phyloP scores from a whole-genome alignment of 1,140 invertebrate species.

The Gonatopus flavifemur region DNA sequence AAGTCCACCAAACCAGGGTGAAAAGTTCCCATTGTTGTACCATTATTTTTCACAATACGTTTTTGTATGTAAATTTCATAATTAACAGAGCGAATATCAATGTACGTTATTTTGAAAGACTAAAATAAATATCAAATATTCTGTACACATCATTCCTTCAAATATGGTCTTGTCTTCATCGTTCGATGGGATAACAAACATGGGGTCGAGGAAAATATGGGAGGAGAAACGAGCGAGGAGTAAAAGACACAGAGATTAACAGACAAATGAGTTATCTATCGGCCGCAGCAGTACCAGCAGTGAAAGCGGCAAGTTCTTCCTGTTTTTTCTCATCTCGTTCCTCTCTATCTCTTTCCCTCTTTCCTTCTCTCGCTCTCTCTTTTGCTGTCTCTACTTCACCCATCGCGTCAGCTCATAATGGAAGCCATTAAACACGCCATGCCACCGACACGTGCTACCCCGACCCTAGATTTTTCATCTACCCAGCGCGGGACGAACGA shows the following conservation, averaged over 20 bases:
- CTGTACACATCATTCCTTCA: too few relatives aligned
- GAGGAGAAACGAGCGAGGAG: conserved; percentile 10
- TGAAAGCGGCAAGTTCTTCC: not conserved
- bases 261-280: conserved; percentile 47
- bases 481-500: conserved; percentile 4
- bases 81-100: too few relatives aligned
- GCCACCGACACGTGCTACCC: conserved; percentile 41
- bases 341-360: too few relatives aligned
- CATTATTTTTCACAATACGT: too few relatives aligned
- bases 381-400: not conserved
- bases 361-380: conserved; percentile 7
- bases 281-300: conserved; percentile 27
- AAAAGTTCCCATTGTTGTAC: too few relatives aligned
- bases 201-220: too few relatives aligned
- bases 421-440: conserved; percentile 42
- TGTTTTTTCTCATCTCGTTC: not conserved
- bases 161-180: too few relatives aligned
- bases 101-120: too few relatives aligned
- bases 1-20: too few relatives aligned
- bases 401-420: conserved; percentile 32
- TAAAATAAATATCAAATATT: too few relatives aligned
- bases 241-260: conserved; percentile 33
- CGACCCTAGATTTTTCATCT: conserved; percentile 42
- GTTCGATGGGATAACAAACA: too few relatives aligned
- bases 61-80: too few relatives aligned